These are phyloP conservation scores for Pandion haliaetus DNA, from an alignment of 2,113 vertebrate genomes.

Conservation along the genomic window DNA sequence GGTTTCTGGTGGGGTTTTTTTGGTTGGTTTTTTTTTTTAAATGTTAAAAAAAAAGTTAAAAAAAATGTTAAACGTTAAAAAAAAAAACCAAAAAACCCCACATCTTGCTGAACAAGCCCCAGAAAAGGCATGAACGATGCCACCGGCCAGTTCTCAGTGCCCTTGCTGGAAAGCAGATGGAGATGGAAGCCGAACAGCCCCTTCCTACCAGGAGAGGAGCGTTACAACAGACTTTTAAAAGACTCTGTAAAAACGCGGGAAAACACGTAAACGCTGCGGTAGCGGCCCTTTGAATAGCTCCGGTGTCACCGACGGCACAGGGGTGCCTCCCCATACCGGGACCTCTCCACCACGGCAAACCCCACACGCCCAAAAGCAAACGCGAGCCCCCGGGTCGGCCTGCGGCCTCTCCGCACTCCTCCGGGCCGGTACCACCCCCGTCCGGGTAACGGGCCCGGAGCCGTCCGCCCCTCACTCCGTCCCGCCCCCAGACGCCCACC, in stretches of 20 bases:
- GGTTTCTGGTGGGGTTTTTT: accelerated
- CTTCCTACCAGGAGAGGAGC: accelerated
- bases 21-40: no score
- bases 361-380: neutral
- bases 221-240: accelerated
- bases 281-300: accelerated
- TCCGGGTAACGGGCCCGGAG: neutral
- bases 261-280: accelerated
- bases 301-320: no score
- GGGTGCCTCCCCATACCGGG: neutral
- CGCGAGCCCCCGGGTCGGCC: no score
- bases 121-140: accelerated
- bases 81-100: no score
- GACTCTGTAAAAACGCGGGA: accelerated
- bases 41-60: no score
- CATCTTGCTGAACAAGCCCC: neutral
- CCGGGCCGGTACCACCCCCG: neutral
- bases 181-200: accelerated
- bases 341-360: neutral
- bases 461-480: accelerated
- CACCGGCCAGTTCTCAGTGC: accelerated
- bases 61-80: no score
- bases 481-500: neutral
- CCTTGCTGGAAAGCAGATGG: accelerated
- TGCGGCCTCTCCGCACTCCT: neutral